Conservation (phyloP, 2,113 vertebrate species). For the Morone saxatilis region DNA sequence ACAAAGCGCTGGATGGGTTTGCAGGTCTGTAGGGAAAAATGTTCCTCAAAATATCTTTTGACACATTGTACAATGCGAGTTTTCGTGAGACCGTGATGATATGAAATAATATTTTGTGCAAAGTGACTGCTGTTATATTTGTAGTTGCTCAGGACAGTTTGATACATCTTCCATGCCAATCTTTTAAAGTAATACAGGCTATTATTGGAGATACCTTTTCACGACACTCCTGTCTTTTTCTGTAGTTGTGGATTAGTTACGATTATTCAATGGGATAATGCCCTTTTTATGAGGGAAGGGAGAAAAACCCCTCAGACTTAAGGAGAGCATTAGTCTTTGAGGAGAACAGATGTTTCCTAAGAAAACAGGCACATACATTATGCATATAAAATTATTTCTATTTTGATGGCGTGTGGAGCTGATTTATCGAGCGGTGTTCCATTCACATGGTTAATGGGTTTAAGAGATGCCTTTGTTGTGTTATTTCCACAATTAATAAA, state of each 20-base stretch:
- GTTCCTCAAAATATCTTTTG: conserved; percentile 45
- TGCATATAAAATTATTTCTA: conserved; percentile 90
- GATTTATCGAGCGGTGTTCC: conserved; percentile 89
- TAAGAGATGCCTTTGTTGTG: conserved; percentile 88
- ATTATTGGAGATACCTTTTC: conserved; percentile 51
- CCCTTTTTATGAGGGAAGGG: conserved; percentile 79
- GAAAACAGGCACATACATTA: conserved; percentile 90
- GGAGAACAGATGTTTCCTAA: conserved; percentile 89
- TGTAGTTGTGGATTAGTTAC: conserved; percentile 69
- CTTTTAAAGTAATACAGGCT: conserved; percentile 35
- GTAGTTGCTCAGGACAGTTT: conserved; percentile 23
- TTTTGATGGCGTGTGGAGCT: conserved; percentile 88
- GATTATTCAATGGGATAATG: conserved; percentile 83
- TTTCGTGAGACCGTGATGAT: conserved; percentile 29
- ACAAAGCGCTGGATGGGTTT: conserved; percentile 1
- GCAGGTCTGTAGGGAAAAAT: conserved; percentile 43
- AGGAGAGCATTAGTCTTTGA: conserved; percentile 87
- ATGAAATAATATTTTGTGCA: conserved; percentile 38
- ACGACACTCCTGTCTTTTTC: conserved; percentile 38
- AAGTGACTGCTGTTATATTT: conserved; percentile 18
- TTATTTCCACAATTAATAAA: conserved; percentile 91
- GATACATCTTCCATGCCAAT: conserved; percentile 25
- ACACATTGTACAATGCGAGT: conserved; percentile 14
- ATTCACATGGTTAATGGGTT: conserved; percentile 90
- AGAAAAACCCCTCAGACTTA: conserved; percentile 69